Evolutionary conservation across 2,797 vertebrate genomes (phyloP), one percentile per base, ranked within the genome.

Genomic region (Kryptolebias ocellatus): DNA sequence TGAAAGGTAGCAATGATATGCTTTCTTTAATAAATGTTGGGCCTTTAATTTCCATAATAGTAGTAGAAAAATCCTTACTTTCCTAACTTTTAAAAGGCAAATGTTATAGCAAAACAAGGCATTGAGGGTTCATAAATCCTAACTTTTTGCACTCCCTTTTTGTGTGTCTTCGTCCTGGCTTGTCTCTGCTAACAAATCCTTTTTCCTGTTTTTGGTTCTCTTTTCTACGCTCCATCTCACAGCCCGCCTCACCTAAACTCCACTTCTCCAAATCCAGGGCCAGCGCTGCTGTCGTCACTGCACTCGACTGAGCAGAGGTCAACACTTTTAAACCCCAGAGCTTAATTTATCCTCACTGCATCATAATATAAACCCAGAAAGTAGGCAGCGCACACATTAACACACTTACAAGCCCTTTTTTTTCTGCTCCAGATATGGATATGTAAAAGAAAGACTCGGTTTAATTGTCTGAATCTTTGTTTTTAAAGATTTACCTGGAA

Each of bases 181-280:
- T 29, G 20, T 50, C 55, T 69, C 42, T 42, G 53, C 60, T 24
- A 54, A 74, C 64, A 70, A 77, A 79, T 64, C 47, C 51, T 29
- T 56, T 57, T 67, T 45, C 51, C 54, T 60, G 15, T 29, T 67
- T 76, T 54, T 64, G 58, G 29, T 73, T 64, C 31, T 72, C 53
- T 47, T 47, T 65, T 71, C 65, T 62, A 53, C 18, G 9, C 52
- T 53, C 46, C 51, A 46, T 53, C 66, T 66, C 56, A 56, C 53
- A 46, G 49, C 44, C 51, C 5, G 18, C 60, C n/a, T 54, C 27
- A 17, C 55, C 53, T 20, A 17, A 29, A 64, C 64, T 64, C 37
- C 46, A 67, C 76, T 81, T 46, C 49, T 80, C 65, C 50, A 78
- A 77, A 84, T 80, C 54, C 67, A 64, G 58, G 44, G 65, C 72